Percentiles rank a stretch among this genome's conserved stretches.
Conservation (phyloP, 2,888 invertebrate species). For the Sarcophaga subvicina region DNA sequence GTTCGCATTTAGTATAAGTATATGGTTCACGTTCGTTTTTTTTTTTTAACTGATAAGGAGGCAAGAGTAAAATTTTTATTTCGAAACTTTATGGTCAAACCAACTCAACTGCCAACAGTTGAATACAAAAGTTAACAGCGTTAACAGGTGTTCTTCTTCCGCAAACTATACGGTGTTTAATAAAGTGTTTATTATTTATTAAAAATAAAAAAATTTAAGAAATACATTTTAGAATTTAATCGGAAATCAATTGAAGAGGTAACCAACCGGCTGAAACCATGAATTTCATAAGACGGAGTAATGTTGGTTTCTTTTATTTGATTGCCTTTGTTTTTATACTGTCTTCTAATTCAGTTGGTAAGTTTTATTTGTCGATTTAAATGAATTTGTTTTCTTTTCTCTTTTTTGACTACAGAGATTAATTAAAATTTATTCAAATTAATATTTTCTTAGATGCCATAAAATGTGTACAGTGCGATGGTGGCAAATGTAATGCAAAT, state of each 20-base stretch:
- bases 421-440: background rate
- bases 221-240: background rate
- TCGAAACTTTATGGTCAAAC: background rate
- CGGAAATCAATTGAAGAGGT: background rate
- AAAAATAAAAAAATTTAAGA: background rate
- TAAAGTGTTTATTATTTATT: background rate
- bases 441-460: background rate
- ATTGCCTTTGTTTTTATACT: conserved; percentile 31
- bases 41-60: conserved; percentile 29
- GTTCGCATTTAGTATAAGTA: background rate
- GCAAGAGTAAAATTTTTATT: background rate
- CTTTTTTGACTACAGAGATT: background rate
- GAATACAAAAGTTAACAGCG: background rate
- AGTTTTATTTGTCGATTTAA: background rate
- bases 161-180: background rate
- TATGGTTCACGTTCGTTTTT: background rate
- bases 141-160: conserved; percentile 28
- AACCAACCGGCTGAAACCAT: background rate
- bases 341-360: conserved; percentile 2
- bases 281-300: conserved; percentile 9
- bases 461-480: conserved; percentile 34
- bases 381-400: background rate
- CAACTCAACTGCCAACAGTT: conserved; percentile 19
- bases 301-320: conserved; percentile 33
- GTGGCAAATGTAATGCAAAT: conserved; percentile 24